Conservation (phyloP, 2,888 invertebrate genomes). For the Hymenopus coronatus region DNA sequence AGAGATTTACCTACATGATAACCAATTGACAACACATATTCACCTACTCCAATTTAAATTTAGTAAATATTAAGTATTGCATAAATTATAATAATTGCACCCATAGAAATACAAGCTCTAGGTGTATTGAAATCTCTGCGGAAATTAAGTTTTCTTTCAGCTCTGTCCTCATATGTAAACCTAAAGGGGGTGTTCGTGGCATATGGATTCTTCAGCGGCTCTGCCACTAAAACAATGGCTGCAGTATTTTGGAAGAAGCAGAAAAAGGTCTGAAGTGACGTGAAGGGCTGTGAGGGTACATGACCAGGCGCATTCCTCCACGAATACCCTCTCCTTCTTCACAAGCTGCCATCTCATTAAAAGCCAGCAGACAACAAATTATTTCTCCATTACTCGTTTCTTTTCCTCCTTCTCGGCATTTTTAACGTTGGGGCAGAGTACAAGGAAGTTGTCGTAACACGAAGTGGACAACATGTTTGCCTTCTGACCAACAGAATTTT, state of each 20-base stretch:
- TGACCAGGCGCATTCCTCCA: not conserved
- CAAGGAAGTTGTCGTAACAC: not conserved
- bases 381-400: not conserved
- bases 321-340: not conserved
- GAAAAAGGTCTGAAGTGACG: not conserved
- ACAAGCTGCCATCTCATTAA: not conserved
- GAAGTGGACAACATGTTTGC: not conserved
- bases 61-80: no score
- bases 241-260: not conserved
- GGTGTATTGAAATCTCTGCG: no score
- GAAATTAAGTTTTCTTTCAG: no score
- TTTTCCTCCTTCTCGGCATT: not conserved
- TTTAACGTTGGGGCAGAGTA: not conserved
- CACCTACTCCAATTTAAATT: no score
- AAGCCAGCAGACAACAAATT: slow-evolving; percentile 10
- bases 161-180: no score
- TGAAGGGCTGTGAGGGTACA: not conserved
- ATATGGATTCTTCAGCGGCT: not conserved
- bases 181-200: not conserved
- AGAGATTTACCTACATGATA: no score
- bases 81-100: no score
- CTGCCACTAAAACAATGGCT: not conserved
- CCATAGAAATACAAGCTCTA: no score
- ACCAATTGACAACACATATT: no score
- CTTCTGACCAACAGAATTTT: not conserved